Conservation (phyloP, 2,797 vertebrate species). For the Acanthis flammea region DNA sequence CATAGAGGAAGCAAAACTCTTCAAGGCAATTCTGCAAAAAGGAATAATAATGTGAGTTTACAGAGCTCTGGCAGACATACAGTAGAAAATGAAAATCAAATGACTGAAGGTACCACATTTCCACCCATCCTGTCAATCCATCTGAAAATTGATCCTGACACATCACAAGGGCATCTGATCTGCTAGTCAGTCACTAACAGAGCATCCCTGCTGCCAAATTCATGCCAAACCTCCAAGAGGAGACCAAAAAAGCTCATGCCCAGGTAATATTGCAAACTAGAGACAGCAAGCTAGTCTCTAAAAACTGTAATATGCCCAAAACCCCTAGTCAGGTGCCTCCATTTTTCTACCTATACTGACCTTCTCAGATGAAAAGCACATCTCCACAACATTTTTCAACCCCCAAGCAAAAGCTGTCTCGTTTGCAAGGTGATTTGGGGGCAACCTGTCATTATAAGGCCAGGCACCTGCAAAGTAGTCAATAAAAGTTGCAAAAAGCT, state of each 20-base stretch:
- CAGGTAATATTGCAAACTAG: background rate
- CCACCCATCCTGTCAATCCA: background rate
- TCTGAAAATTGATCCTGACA: background rate
- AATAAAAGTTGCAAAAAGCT: background rate
- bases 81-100: background rate
- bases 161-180: background rate
- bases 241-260: background rate
- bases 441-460: background rate
- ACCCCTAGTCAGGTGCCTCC: fast-evolving
- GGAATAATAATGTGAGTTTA: background rate
- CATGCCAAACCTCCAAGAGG: background rate
- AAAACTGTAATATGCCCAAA: background rate
- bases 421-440: background rate
- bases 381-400: background rate
- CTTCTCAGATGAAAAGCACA: background rate
- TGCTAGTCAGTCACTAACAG: background rate
- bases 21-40: background rate
- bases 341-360: background rate
- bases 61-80: background rate
- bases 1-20: background rate
- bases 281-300: background rate
- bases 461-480: background rate
- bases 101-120: background rate
- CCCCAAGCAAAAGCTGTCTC: background rate
- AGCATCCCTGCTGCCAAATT: background rate